Percentiles rank a stretch among this genome's conserved stretches.
These are phyloP conservation scores for Aegithalos caudatus DNA, from an alignment of 2,113 vertebrate genomes.

Conservation along the genomic window DNA sequence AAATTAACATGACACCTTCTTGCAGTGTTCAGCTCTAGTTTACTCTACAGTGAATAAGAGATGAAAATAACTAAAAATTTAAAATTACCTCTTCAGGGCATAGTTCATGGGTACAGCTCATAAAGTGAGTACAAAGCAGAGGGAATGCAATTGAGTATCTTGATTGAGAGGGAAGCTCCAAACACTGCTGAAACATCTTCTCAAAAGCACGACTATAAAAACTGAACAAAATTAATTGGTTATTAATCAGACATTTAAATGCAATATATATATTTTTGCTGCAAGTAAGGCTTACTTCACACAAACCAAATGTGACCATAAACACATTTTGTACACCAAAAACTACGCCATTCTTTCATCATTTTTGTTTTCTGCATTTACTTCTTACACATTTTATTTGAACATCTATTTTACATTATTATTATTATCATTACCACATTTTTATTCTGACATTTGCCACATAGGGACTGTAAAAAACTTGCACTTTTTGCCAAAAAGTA, in stretches of 20 bases:
- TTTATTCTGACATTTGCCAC: not conserved
- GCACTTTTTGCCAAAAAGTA: not conserved
- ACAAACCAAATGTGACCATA: not conserved
- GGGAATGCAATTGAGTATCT: conserved; percentile 98
- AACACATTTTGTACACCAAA: not conserved
- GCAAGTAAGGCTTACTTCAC: not conserved
- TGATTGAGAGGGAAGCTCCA: conserved; percentile 97
- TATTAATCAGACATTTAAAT: conserved; percentile 13
- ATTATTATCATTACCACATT: not conserved
- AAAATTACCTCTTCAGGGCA: conserved; percentile 94
- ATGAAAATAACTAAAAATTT: not conserved
- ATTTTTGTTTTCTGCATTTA: not conserved
- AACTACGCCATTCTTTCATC: not conserved
- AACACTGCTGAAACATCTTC: conserved; percentile 98
- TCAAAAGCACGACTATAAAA: conserved; percentile 99
- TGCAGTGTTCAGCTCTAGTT: not conserved
- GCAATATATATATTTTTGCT: not conserved
- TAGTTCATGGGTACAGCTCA: conserved; percentile 97
- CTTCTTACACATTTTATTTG: not conserved
- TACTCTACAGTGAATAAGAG: not conserved
- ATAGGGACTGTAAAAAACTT: not conserved
- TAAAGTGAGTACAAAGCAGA: conserved; percentile 96
- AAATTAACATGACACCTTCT: not conserved
- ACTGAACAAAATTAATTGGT: conserved; percentile 62
- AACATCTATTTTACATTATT: not conserved